These are phyloP conservation scores for Pseudorasbora parva DNA, from an alignment of 2,113 vertebrate genomes.

Conservation along the genomic window DNA sequence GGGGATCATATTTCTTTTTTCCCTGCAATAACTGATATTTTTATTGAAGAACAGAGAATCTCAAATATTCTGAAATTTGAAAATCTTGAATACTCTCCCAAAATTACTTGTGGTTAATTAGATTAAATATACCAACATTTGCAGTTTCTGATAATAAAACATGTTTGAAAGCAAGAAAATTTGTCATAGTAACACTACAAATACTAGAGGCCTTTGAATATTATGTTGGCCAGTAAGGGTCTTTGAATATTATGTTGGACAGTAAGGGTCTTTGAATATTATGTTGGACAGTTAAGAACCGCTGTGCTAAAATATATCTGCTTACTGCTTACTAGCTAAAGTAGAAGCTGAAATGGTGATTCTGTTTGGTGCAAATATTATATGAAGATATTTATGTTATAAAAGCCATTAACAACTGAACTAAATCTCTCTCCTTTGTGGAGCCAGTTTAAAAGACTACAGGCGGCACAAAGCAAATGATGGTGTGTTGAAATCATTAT, in stretches of 20 bases:
- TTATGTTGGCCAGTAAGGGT: no score
- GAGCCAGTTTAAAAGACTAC: slow-evolving; percentile 6
- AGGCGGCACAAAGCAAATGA: slow-evolving; percentile 5
- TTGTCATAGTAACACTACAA: background rate
- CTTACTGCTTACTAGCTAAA: background rate
- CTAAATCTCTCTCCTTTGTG: background rate
- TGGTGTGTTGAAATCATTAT: slow-evolving; percentile 34
- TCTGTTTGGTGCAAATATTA: background rate
- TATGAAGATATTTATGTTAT: background rate
- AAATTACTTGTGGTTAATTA: background rate
- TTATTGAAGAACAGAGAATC: background rate
- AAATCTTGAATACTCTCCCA: background rate
- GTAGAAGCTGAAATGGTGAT: background rate
- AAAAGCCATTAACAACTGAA: slow-evolving; percentile 22
- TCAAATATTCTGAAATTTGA: background rate
- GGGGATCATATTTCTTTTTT: no score
- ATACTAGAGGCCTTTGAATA: background rate
- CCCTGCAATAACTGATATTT: no score
- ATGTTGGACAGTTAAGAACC: background rate
- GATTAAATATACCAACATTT: background rate
- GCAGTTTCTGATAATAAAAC: background rate
- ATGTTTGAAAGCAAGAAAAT: background rate
- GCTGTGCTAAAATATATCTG: background rate
- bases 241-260: background rate
- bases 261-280: background rate